Base-by-base conservation (phyloP, 2,113 vertebrate genomes). In the Asarcornis scutulata region DNA sequence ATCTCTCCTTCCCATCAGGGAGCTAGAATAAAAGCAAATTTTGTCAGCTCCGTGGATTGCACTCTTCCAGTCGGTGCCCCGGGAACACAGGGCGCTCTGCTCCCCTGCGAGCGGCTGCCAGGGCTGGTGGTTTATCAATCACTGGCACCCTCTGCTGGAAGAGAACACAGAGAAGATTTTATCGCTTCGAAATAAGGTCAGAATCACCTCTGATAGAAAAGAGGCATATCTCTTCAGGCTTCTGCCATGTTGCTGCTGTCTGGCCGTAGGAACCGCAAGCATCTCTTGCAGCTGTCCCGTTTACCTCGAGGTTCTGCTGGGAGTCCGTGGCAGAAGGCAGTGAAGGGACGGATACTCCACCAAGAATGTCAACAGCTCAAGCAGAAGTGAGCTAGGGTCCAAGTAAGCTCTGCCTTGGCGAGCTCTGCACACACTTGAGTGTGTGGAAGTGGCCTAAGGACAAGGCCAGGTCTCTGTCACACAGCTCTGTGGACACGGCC, bases 81-180 rank as follows among this genome's bases (percentile, higher is more conserved):
- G 20, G 36, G 60, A 69, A 79, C 3, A 4, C 29, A 4, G 44
- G 18, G 29, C 31, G 18, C 72, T 16, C 42, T 46, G 64, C 6
- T 14, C 5, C 36, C 50, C 20, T 2, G 12, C n/a, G 8, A n/a
- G 66, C 2, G 4, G 53, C 58, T 40, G 52, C 48, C 17, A 3
- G 29, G 40, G 64, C 14, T 1, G 4, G 12, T 34, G n/a, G 52
- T 93, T 91, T 46, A 56, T 69, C 80, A 48, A 68, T 12, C 67
- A 27, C 52, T 66, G 62, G 73, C 56, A 83, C 63, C 73, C 40
- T 79, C 89, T 86, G 71, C 48, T 80, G 90, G 87, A 76, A 42
- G 67, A 76, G 56, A 36, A 27, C 73, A 22, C 20, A 1, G 53
- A 26, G 60, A 89, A 58, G 64, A 6, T 75, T 78, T 55, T 1